phyloP scores from a whole-genome alignment of 2,888 invertebrate genomes.

The Calameuta idolon region DNA sequence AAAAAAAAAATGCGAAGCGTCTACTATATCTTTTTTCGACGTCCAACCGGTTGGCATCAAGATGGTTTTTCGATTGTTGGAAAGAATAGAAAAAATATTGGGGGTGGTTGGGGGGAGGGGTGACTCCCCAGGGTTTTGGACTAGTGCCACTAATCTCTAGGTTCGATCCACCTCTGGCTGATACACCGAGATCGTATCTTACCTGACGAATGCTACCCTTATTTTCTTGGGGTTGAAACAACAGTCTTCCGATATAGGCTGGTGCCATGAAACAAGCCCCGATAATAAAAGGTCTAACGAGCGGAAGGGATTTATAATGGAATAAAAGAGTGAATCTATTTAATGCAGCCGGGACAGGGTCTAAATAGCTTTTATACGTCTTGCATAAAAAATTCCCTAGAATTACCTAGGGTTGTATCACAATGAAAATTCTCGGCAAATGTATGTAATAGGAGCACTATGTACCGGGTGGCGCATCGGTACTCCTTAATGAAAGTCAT shows the following conservation, averaged over 20 bases:
- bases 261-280: background rate
- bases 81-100: background rate
- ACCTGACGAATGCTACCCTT: background rate
- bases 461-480: slow-evolving; percentile 32
- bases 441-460: slow-evolving; percentile 33
- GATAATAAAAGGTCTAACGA: background rate
- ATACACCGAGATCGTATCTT: background rate
- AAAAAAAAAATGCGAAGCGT: too few species aligned
- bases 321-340: background rate
- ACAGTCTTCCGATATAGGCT: background rate
- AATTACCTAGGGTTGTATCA: background rate
- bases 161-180: background rate
- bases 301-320: background rate
- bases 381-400: background rate
- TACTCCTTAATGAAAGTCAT: slow-evolving; percentile 28
- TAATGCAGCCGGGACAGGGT: background rate
- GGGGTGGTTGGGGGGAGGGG: too few species aligned
- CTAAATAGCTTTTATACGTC: background rate
- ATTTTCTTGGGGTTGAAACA: background rate
- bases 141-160: background rate
- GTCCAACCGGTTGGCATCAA: background rate
- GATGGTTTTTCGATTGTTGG: background rate
- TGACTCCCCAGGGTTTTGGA: background rate
- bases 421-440: slow-evolving; percentile 10
- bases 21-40: too few species aligned